Conservation (phyloP, 2,888 invertebrate genomes). For the Xylota segnis region DNA sequence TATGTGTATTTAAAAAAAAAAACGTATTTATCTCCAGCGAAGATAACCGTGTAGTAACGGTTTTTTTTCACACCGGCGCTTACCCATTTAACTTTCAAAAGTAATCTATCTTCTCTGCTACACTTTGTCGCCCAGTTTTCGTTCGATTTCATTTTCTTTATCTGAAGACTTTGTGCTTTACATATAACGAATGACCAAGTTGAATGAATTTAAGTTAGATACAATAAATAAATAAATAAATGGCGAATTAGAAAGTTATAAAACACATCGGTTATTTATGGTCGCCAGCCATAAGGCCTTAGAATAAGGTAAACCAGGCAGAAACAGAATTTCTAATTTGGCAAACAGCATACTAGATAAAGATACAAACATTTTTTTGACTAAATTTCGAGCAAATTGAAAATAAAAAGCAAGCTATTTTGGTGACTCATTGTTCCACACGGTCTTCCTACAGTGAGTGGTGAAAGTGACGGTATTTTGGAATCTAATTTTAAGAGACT, state of each 20-base stretch:
- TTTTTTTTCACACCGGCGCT: slow-evolving; percentile 23
- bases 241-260: not conserved
- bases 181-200: not conserved
- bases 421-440: not conserved
- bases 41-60: not conserved
- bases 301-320: not conserved
- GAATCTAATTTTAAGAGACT: no score
- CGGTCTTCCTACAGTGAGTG: not conserved
- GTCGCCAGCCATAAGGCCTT: not conserved
- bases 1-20: not conserved
- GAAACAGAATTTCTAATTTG: not conserved
- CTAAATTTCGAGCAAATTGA: not conserved
- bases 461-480: not conserved
- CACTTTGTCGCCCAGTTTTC: not conserved
- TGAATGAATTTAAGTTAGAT: not conserved
- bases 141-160: not conserved
- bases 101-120: slow-evolving; percentile 3
- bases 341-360: not conserved
- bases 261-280: not conserved
- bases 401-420: not conserved
- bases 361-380: no score
- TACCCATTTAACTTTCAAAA: not conserved
- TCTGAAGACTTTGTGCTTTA: slow-evolving; percentile 30
- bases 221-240: not conserved
- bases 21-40: not conserved